Conservation (phyloP, 2,113 vertebrate species). For the Dicrurus megarhynchus region DNA sequence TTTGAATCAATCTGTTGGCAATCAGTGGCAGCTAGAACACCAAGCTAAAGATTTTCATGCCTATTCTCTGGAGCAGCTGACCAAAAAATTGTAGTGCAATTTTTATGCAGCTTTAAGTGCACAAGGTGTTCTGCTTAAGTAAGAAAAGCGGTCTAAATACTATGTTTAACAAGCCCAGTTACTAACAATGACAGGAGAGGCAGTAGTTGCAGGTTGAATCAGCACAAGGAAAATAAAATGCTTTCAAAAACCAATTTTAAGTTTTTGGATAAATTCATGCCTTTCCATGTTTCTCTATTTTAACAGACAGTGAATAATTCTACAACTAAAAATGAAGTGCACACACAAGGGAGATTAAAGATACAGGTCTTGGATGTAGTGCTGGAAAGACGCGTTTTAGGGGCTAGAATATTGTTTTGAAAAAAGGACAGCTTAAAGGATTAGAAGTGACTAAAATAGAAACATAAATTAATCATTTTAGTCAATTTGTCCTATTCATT, state of each 20-base stretch:
- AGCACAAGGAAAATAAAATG: not conserved
- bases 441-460: not conserved
- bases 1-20: not conserved
- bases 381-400: not conserved
- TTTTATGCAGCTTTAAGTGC: not conserved
- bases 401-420: not conserved
- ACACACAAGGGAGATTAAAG: not conserved
- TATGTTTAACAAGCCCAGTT: not conserved
- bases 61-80: not conserved
- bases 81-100: not conserved
- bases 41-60: not conserved
- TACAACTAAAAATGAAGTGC: not conserved
- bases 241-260: not conserved
- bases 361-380: not conserved
- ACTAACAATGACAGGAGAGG: not conserved
- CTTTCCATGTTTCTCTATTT: not conserved
- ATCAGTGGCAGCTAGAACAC: not conserved
- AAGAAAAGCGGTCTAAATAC: not conserved
- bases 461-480: not conserved
- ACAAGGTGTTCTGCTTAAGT: not conserved
- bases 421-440: not conserved
- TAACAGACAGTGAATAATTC: not conserved
- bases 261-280: not conserved
- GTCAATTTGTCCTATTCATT: not conserved
- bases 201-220: not conserved